A percentile compares a stretch with the other conserved stretches of the same genome.
phyloP scores from a whole-genome alignment of 2,797 vertebrate genomes.

The Chelidonichthys spinosus region DNA sequence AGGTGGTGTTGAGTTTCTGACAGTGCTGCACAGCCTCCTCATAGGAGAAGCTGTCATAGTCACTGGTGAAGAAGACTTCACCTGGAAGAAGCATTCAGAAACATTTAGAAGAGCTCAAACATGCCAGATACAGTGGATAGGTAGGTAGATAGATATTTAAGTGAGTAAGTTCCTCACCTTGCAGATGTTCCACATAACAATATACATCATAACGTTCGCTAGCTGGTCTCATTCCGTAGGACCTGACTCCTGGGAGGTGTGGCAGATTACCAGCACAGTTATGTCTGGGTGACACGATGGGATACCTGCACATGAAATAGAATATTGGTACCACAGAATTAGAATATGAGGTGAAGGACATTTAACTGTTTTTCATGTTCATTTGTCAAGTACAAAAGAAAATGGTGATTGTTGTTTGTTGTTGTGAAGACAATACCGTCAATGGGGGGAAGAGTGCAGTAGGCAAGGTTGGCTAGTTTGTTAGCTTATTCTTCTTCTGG shows the following conservation, averaged over 20 bases:
- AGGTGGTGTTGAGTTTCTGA: slow-evolving; percentile 86
- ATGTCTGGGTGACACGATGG: slow-evolving; percentile 89
- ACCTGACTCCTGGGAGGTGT: slow-evolving; percentile 87
- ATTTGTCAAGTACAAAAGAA: no score
- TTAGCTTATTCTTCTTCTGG: no score
- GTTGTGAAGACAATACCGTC: no score
- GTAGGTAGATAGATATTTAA: neutral
- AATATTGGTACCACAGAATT: neutral
- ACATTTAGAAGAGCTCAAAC: neutral
- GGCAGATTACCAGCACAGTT: slow-evolving; percentile 90
- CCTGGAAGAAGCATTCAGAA: slow-evolving; percentile 75
- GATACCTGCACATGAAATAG: slow-evolving; percentile 84
- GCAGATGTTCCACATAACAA: slow-evolving; percentile 90
- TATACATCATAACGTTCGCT: slow-evolving; percentile 91
- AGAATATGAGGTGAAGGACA: no score
- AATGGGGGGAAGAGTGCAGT: no score
- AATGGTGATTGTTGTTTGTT: no score
- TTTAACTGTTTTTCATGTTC: no score
- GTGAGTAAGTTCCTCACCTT: slow-evolving; percentile 76
- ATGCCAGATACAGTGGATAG: neutral
- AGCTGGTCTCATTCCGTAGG: slow-evolving; percentile 88
- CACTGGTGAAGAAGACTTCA: slow-evolving; percentile 91
- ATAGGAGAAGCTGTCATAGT: slow-evolving; percentile 89
- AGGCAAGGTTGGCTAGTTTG: no score
- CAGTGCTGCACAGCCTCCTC: slow-evolving; percentile 90